These are phyloP conservation scores for Rhadinocentrus ornatus DNA, from an alignment of 2,797 vertebrate genomes.

Conservation along the genomic window DNA sequence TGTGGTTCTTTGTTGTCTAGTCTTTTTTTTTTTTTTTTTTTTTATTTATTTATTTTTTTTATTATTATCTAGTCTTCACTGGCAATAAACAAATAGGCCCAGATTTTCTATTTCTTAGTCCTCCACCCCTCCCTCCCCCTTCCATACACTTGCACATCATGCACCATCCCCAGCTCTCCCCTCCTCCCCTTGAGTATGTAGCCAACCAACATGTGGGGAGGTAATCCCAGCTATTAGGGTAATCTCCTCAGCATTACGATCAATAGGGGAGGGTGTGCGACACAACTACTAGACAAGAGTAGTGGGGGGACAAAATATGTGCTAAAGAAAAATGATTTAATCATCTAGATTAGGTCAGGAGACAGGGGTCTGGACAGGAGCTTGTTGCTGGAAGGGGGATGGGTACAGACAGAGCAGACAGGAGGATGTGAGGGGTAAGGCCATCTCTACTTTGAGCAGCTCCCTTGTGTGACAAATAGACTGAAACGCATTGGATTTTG, in stretches of 20 bases:
- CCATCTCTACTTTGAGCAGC: constrained; percentile 62
- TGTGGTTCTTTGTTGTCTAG: too few relatives aligned
- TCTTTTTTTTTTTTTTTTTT: too few relatives aligned
- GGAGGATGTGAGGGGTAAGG: constrained; percentile 68
- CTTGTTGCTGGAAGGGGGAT: constrained; percentile 65
- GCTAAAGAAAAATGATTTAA: constrained; percentile 84
- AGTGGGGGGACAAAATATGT: constrained; percentile 75
- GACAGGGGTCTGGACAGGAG: constrained; percentile 66
- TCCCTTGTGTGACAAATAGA: constrained; percentile 50
- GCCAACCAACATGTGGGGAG: constrained; percentile 86
- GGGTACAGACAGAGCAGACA: constrained; percentile 63
- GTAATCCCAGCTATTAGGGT: constrained; percentile 88
- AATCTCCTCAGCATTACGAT: constrained; percentile 86
- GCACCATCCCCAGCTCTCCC: constrained; percentile 49
- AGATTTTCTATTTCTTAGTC: constrained; percentile 52
- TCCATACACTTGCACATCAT: constrained; percentile 70
- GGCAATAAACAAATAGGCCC: constrained; percentile 52
- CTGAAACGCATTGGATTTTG: constrained; percentile 23
- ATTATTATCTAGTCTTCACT: constrained; percentile 13
- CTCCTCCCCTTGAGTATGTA: constrained; percentile 60
- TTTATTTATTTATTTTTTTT: too few relatives aligned
- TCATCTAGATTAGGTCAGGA: constrained; percentile 83
- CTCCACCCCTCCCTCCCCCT: constrained; percentile 27
- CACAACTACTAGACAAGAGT: constrained; percentile 74
- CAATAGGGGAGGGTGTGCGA: constrained; percentile 80